These are phyloP conservation scores for Lithophane ornitopus DNA, from an alignment of 2,888 invertebrate species.

Conservation along the genomic window DNA sequence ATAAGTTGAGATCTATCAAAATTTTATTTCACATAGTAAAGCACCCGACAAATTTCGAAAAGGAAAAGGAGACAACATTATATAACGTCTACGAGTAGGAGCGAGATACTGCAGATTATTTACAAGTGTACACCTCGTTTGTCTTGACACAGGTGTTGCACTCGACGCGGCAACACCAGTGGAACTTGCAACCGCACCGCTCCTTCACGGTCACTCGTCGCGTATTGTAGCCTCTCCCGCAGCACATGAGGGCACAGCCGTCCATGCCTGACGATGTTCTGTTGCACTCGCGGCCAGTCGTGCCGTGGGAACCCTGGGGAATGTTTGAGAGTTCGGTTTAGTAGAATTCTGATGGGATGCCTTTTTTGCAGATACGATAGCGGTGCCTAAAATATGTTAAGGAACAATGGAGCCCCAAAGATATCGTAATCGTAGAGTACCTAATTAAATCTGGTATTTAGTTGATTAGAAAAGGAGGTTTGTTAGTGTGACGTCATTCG, in stretches of 20 bases:
- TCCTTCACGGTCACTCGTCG: slow-evolving; percentile 94
- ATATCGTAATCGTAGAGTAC: not conserved
- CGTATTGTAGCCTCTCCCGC: slow-evolving; percentile 98
- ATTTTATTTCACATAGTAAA: slow-evolving; percentile 25
- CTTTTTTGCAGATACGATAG: not conserved
- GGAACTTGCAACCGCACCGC: slow-evolving; percentile 98
- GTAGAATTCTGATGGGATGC: not conserved
- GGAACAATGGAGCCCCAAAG: not conserved
- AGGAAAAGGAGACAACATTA: slow-evolving; percentile 1
- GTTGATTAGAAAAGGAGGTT: not conserved
- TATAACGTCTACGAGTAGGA: not conserved
- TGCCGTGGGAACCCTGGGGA: slow-evolving; percentile 90
- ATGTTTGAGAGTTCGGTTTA: not conserved
- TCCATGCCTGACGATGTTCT: slow-evolving; percentile 94
- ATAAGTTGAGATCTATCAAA: slow-evolving; percentile 59
- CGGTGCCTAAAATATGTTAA: not conserved
- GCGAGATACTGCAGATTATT: slow-evolving; percentile 87
- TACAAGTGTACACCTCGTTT: slow-evolving; percentile 96
- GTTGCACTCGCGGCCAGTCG: slow-evolving; percentile 93
- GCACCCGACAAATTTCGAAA: not conserved
- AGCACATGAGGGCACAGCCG: slow-evolving; percentile 97
- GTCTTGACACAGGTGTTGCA: slow-evolving; percentile 96
- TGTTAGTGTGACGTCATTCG: not conserved
- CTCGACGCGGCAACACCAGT: slow-evolving; percentile 98
- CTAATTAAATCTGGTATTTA: not conserved